Base-by-base conservation (phyloP, 2,888 invertebrate genomes). In the Calameuta pallipes region DNA sequence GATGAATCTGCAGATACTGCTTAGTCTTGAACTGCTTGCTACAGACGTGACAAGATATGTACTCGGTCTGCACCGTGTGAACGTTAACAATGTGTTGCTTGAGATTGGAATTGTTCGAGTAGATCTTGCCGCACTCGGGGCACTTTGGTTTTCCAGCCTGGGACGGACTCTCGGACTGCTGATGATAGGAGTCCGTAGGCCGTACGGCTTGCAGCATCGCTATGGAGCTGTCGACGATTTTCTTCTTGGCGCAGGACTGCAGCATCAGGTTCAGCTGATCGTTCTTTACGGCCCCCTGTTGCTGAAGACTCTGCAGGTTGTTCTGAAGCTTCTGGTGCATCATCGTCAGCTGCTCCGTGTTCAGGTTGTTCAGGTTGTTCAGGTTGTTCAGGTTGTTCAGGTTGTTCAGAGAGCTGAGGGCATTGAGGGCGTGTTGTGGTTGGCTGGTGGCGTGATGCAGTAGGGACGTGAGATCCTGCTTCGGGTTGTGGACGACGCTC, bases 51-150 rank as follows among this genome's bases (percentile, higher is more conserved):
- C 95, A 94, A 85, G 93, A 92, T 92, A 94, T 94, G 90, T 93
- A 93, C 86, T 93, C 93, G 79, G 92, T 93, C 88, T 93, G 93
- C 84, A 94, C 93, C 82, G 94, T 93, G 92, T 95, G 95, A 86
- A 95, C 94, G 92, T 95, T 95, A 86, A 94, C 93, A 88, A 94
- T 93, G 92, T 95, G 95, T 90, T 95, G 95, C 92, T 94, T 94
- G 85, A 95, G 93, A 92, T 95, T 95, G 91, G 94, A 94, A 91
- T 94, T 94, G 93, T 94, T 94, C 92, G 94, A 94, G 92, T 94
- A 94, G 85, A 93, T 94, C 92, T 94, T 94, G 88, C 94, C 94
- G 92, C 94, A 94, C 91, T 93, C 94, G 85, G 94, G 94, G 90
- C 94, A 94, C 90, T 94, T 94, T 87, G 94, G 94, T 92, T 93